Evolutionary conservation across 2,113 vertebrate species (phyloP).

Genomic region (rat (Rattus norvegicus)): DNA sequence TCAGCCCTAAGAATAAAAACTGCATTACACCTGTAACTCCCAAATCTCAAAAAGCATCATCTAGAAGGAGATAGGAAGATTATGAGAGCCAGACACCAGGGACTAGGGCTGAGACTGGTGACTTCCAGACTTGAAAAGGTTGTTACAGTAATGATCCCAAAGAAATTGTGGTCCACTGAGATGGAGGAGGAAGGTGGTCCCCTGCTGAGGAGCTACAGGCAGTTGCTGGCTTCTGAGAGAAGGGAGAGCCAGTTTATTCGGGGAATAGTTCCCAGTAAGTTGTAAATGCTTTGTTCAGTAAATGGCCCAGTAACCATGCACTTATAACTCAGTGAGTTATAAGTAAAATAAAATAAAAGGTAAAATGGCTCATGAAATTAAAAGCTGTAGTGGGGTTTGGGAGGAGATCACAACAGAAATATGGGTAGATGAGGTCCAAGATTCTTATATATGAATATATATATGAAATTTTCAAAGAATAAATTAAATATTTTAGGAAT

Average conservation of each 20-base stretch:
- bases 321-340: neutral
- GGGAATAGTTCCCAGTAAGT: neutral
- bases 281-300: neutral
- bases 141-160: neutral
- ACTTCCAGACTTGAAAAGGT: neutral
- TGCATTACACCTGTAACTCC: neutral
- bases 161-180: neutral
- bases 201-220: neutral
- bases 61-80: neutral
- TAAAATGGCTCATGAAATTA: neutral
- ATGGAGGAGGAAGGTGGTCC: neutral
- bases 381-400: neutral
- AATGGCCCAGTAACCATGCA: neutral
- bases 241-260: neutral
- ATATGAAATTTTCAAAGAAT: neutral
- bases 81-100: neutral
- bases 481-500: neutral
- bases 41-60: too few relatives aligned
- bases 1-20: neutral
- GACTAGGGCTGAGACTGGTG: neutral
- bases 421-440: neutral
- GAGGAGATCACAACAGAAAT: neutral
- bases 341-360: neutral
- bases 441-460: too few relatives aligned
- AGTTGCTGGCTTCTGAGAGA: neutral